Percentiles rank a stretch among this genome's conserved stretches.
These are phyloP conservation scores for Polyergus mexicanus DNA, from an alignment of 1,140 invertebrate species.

Conservation along the genomic window DNA sequence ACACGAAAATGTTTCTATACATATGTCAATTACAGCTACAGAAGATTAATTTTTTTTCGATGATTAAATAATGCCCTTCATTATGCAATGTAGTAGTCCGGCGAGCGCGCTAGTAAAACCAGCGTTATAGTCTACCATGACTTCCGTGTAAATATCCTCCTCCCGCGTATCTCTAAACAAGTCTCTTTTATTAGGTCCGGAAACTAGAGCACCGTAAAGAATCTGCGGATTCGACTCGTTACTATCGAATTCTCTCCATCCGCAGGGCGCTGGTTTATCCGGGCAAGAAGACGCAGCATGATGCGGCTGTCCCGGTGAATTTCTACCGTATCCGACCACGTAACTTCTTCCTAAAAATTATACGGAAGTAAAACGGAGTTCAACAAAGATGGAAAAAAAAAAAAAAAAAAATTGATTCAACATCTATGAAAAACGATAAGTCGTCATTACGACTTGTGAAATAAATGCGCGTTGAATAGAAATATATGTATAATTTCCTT, in stretches of 20 bases:
- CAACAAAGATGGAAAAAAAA: neutral
- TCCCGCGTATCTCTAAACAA: constrained; percentile 86
- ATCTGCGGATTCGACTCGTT: constrained; percentile 87
- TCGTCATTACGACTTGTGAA: neutral
- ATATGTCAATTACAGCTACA: neutral
- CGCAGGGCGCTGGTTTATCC: constrained; percentile 85
- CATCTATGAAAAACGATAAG: neutral
- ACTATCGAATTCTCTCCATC: constrained; percentile 86
- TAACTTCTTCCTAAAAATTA: constrained; percentile 87
- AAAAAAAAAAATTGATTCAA: neutral
- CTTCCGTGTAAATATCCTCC: constrained; percentile 88
- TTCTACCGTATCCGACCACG: constrained; percentile 89
- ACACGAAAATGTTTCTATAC: neutral
- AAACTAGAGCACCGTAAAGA: constrained; percentile 88
- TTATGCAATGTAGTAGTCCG: constrained; percentile 81
- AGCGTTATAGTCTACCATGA: constrained; percentile 88
- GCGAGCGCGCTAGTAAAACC: constrained; percentile 87
- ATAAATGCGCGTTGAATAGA: neutral
- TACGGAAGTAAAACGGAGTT: too few relatives aligned
- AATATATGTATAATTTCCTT: neutral
- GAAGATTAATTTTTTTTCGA: neutral
- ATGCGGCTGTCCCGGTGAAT: constrained; percentile 87
- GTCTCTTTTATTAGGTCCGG: constrained; percentile 87
- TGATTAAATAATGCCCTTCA: too few relatives aligned
- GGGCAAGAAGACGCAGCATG: constrained; percentile 88